These are phyloP conservation scores for Myiozetetes cayanensis DNA, from an alignment of 2,113 vertebrate genomes.

Conservation along the genomic window DNA sequence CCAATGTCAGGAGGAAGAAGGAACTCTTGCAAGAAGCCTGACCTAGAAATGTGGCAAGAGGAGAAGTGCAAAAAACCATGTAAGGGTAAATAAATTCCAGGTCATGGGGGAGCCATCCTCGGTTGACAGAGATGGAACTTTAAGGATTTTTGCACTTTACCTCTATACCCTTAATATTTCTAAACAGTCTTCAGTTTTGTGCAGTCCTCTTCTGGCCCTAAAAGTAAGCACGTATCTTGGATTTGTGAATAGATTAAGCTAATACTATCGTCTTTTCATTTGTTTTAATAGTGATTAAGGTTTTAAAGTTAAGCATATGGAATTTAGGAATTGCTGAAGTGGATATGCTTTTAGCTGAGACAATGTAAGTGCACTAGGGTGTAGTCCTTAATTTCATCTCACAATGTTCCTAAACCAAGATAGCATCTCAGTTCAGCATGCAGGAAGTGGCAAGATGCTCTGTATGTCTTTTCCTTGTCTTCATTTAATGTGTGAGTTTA, in stretches of 20 bases:
- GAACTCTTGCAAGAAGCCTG: neutral
- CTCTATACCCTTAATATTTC: neutral
- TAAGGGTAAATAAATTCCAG: neutral
- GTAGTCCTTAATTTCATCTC: neutral
- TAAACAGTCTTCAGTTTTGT: neutral
- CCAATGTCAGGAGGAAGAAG: neutral
- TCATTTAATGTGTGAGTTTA: neutral
- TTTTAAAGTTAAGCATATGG: neutral
- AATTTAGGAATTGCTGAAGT: conserved; percentile 5
- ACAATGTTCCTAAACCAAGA: neutral
- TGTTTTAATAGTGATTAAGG: neutral
- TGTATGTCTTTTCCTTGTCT: neutral
- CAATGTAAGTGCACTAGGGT: neutral
- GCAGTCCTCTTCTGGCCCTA: neutral
- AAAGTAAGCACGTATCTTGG: neutral
- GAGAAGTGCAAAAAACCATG: neutral
- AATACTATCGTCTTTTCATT: neutral
- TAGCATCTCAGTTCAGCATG: neutral
- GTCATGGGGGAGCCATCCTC: neutral
- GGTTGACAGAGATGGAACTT: neutral
- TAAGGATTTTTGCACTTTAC: neutral
- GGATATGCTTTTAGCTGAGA: neutral
- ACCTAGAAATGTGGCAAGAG: neutral
- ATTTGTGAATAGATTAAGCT: neutral
- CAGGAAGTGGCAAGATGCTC: neutral